Conservation (phyloP, 64 coral and sea anemone species). For the Exaiptasia diaphana region DNA sequence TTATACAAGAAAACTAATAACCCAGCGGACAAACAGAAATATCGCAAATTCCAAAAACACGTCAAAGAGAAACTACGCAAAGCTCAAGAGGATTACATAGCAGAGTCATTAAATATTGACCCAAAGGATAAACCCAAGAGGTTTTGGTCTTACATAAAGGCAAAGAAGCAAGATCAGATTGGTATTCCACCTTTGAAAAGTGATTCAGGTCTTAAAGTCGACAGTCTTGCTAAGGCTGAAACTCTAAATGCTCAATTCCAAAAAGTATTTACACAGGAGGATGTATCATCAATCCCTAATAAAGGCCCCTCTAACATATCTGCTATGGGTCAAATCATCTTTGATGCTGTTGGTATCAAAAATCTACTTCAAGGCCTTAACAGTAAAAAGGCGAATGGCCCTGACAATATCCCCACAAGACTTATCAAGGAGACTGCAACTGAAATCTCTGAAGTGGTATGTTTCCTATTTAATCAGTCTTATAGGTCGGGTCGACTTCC, state of each 20-base stretch:
- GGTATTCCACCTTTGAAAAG: conserved; percentile 35
- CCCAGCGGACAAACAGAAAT: conserved; percentile 32
- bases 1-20: not conserved
- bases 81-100: conserved; percentile 55
- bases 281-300: conserved; percentile 19
- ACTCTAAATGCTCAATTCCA: conserved; percentile 49
- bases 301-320: not conserved
- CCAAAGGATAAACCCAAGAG: conserved; percentile 51
- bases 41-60: conserved; percentile 45
- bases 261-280: conserved; percentile 56
- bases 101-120: not conserved
- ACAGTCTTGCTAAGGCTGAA: conserved; percentile 48
- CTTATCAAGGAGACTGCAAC: conserved; percentile 41
- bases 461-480: conserved; percentile 55
- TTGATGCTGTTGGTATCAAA: conserved; percentile 40
- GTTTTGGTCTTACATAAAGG: conserved; percentile 68
- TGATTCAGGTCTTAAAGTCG: conserved; percentile 21
- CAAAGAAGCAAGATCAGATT: conserved; percentile 51
- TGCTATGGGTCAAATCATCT: conserved; percentile 38
- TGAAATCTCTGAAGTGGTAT: conserved; percentile 54
- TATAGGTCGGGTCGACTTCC: conserved; percentile 51
- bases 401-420: conserved; percentile 40
- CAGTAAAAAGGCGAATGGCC: conserved; percentile 49
- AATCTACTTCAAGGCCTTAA: conserved; percentile 45
- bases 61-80: conserved; percentile 25